Evolutionary conservation across 2,797 vertebrate species (phyloP).

Genomic region (Antrozous pallidus): DNA sequence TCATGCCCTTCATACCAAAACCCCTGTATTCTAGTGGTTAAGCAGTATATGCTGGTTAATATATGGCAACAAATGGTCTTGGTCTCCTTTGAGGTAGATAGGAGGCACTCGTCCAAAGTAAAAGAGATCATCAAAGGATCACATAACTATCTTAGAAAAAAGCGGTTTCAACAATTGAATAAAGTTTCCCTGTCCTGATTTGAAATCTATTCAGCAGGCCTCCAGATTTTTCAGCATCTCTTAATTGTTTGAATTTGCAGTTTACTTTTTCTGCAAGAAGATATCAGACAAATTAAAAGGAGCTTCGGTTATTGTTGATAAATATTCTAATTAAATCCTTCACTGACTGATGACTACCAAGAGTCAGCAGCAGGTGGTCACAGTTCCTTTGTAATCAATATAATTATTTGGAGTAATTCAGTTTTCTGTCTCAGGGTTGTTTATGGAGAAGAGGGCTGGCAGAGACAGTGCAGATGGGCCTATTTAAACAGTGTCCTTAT

Average conservation of each 20-base stretch:
- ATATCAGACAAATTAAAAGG: constrained; percentile 17
- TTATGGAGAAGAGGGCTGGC: neutral
- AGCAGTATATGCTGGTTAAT: neutral
- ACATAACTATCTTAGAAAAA: neutral
- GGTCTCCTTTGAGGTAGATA: neutral
- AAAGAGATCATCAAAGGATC: neutral
- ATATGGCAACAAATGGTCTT: neutral
- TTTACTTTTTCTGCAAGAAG: neutral
- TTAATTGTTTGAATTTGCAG: constrained; percentile 5
- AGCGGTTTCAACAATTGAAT: neutral
- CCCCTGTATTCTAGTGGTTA: neutral
- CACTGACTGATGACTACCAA: constrained; percentile 1
- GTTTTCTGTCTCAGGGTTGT: constrained; percentile 24
- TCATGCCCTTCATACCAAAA: neutral
- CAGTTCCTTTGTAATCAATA: constrained; percentile 29
- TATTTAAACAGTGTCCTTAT: neutral
- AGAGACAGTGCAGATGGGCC: neutral
- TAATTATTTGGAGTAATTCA: constrained; percentile 45
- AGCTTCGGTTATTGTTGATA: constrained; percentile 31
- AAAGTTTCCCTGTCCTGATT: neutral
- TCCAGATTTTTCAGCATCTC: neutral
- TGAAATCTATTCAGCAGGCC: neutral
- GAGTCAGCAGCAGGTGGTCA: constrained; percentile 14
- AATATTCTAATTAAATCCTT: constrained; percentile 53
- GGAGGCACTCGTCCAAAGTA: neutral